Evolutionary conservation across 2,888 invertebrate genomes (phyloP), one percentile per base, ranked within the genome.

Genomic region (Alcis repandata): DNA sequence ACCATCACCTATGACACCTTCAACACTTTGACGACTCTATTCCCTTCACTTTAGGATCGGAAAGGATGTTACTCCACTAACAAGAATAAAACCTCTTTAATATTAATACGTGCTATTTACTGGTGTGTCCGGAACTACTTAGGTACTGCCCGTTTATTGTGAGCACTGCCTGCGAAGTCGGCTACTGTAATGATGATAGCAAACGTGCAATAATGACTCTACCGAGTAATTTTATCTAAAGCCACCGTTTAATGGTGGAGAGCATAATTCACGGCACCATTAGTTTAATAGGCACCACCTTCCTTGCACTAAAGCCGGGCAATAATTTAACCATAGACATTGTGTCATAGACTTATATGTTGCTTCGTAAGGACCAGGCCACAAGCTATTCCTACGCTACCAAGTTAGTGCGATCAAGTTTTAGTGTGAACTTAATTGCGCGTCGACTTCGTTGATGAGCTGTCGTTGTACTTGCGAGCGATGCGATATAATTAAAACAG

Each of bases 261-360:
- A 68, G 62, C 67, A 67, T 70, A 68, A 69, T 67, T 70, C 67
- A 68, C 54, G 48, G 57, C 56, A 66, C 68, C 63, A 71, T 70
- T 71, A 73, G 67, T 63, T 61, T 69, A 71, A 73, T 73, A 69
- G 68, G 68, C 54, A 70, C 63, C 57, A 60, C 69, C 67, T 69
- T 59, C 64, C 66, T 68, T 66, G 68, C 68, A 71, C 70, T 67
- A 73, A 73, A 73, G 70, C 71, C 57, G 43, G 67, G 70, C 70
- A 70, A 71, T 73, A 73, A 71, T 59, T 70, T 70, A 67, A 68
- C 61, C 40, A 62, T 71, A 68, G 68, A 70, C 69, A 71, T 72
- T 71, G 27, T 27, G 6, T 6, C 27, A 27, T 27, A 6, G 27
- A 27, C 27, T 27, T 27, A 27, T 27, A 27, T 6, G 27, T 27